A percentile compares a stretch with the other conserved stretches of the same genome.
Evolutionary conservation across 2,113 vertebrate genomes (phyloP).

Genomic region (Bujurquina vittata): DNA sequence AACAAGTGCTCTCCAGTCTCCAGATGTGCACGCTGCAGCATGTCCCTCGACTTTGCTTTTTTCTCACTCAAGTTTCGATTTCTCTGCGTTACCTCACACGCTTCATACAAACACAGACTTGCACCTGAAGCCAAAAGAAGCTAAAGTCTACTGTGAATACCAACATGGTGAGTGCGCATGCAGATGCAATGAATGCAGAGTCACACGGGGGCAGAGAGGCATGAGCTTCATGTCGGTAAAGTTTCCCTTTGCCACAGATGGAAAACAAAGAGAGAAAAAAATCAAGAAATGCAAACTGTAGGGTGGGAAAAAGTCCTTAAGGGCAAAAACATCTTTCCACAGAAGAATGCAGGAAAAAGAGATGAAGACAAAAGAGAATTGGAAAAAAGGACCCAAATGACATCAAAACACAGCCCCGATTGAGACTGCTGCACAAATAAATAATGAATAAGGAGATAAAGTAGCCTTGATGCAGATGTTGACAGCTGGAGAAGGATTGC

Average conservation of each 20-base stretch:
- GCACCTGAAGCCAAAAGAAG: neutral
- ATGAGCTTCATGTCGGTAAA: neutral
- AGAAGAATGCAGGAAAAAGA: neutral
- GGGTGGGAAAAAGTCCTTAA: neutral
- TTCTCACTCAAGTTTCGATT: neutral
- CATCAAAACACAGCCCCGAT: constrained; percentile 26
- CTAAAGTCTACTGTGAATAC: neutral
- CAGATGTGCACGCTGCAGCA: neutral
- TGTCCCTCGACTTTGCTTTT: neutral
- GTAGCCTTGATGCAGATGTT: constrained; percentile 12
- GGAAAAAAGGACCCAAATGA: neutral
- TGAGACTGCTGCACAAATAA: constrained; percentile 31
- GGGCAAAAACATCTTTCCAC: neutral
- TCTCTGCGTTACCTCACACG: neutral
- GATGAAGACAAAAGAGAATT: constrained; percentile 30
- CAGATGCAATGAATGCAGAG: neutral
- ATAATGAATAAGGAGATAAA: constrained; percentile 30
- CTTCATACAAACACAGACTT: neutral
- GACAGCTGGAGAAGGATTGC: neutral
- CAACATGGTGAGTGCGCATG: neutral
- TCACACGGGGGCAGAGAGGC: neutral
- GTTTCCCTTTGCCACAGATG: neutral
- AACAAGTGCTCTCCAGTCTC: neutral
- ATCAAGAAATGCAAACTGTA: neutral
- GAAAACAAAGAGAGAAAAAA: neutral